phyloP scores from a whole-genome alignment of 2,797 vertebrate species.

The Poecilia gillii region DNA sequence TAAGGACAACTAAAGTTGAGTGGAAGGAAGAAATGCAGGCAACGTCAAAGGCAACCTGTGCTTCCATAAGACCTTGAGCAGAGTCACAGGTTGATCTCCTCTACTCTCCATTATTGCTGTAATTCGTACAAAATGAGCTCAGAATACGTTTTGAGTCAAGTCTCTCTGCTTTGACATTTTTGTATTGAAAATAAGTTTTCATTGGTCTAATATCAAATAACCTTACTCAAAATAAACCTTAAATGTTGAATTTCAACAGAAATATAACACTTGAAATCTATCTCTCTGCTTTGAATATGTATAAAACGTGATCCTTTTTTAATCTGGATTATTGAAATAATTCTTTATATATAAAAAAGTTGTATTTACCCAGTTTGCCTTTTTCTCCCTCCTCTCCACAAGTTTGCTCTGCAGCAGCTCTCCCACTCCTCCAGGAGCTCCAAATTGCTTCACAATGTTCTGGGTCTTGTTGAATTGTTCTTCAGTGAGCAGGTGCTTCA shows the following conservation, averaged over 20 bases:
- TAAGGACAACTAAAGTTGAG: not conserved
- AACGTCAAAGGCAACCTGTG: not conserved
- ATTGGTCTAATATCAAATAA: not conserved
- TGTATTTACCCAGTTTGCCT: conserved; percentile 89
- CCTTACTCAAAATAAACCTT: not conserved
- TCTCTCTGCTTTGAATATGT: not conserved
- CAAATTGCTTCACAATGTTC: conserved; percentile 84
- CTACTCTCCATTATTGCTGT: not conserved
- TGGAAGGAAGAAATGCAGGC: not conserved
- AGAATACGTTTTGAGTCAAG: not conserved
- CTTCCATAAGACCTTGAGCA: not conserved
- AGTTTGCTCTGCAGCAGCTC: conserved; percentile 90
- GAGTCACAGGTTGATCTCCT: not conserved
- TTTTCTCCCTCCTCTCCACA: conserved; percentile 82
- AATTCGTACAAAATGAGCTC: not conserved
- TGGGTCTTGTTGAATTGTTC: conserved; percentile 88
- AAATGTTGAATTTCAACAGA: not conserved
- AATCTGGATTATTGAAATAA: not conserved
- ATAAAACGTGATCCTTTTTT: not conserved
- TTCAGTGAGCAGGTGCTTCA: conserved; percentile 89
- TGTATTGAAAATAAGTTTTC: not conserved
- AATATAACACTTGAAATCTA: not conserved
- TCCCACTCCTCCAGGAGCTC: conserved; percentile 86
- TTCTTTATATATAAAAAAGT: not conserved
- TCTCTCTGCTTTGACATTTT: not conserved